Evolutionary conservation across 64 coral and sea anemone species (phyloP).

Genomic region (Pocillopora verrucosa): DNA sequence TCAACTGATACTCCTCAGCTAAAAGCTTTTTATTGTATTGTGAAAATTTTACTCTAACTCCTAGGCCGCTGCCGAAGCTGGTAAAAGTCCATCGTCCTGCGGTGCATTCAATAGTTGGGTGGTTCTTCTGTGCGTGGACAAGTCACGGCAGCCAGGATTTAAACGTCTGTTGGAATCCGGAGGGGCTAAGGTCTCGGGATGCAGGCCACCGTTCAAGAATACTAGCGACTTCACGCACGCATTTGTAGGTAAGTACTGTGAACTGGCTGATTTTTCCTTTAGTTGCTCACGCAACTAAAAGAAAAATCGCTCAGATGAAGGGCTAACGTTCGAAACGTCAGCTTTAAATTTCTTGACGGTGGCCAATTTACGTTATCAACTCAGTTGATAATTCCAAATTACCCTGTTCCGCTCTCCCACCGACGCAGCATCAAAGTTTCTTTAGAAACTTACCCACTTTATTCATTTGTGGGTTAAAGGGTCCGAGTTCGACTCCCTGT

Average conservation of each 20-base stretch:
- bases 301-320: background rate
- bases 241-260: slow-evolving; percentile 77
- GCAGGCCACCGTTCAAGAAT: slow-evolving; percentile 71
- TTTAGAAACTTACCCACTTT: too few relatives aligned
- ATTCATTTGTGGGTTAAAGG: too few relatives aligned
- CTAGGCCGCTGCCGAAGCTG: background rate
- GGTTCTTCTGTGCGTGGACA: slow-evolving; percentile 84
- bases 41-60: background rate
- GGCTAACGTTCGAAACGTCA: too few relatives aligned
- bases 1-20: too few relatives aligned
- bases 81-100: background rate
- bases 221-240: slow-evolving; percentile 72
- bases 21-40: background rate
- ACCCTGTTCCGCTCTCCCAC: too few relatives aligned
- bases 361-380: too few relatives aligned
- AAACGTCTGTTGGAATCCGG: slow-evolving; percentile 86
- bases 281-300: background rate
- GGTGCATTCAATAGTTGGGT: slow-evolving; percentile 90
- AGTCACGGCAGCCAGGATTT: slow-evolving; percentile 73
- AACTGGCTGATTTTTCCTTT: background rate
- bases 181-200: slow-evolving; percentile 78
- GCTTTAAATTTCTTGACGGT: too few relatives aligned
- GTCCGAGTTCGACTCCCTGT: too few relatives aligned
- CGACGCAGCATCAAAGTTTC: too few relatives aligned
- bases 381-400: too few relatives aligned